phyloP scores from a whole-genome alignment of 53 echinoderm and acorn worm genomes.

The Temnopleurus reevesii region DNA sequence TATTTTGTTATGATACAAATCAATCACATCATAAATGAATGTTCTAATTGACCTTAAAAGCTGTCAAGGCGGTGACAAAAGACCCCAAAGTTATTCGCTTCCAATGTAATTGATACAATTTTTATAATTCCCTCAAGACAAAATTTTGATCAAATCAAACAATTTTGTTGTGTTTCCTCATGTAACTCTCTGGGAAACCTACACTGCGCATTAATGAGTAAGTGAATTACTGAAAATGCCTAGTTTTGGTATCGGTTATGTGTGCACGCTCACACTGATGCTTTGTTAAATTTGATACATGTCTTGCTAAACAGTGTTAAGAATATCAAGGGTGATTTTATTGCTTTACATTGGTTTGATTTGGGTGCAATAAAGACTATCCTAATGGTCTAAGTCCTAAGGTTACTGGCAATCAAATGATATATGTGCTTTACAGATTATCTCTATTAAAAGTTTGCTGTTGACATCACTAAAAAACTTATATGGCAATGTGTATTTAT shows the following conservation, averaged over 20 bases:
- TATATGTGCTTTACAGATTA: neutral
- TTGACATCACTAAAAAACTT: conserved; percentile 37
- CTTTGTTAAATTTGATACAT: neutral
- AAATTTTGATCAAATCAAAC: too few species aligned
- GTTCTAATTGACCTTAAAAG: too few species aligned
- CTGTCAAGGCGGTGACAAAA: too few species aligned
- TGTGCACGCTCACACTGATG: neutral
- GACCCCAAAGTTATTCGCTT: too few species aligned
- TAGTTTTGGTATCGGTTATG: conserved; percentile 2
- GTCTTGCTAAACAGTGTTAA: neutral
- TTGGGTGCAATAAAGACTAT: conserved; percentile 24
- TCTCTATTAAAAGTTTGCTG: conserved; percentile 20
- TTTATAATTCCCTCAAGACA: too few species aligned
- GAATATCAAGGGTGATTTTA: neutral
- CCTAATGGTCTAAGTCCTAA: neutral
- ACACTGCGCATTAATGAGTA: too few species aligned
- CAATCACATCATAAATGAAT: too few species aligned
- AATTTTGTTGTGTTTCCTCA: too few species aligned
- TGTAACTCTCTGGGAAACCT: too few species aligned
- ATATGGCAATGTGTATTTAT: too few species aligned
- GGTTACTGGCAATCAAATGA: neutral
- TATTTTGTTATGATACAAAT: too few species aligned
- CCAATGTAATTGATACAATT: too few species aligned
- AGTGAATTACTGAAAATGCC: neutral
- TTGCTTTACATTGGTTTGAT: neutral